These are phyloP conservation scores for Neofelis nebulosa DNA, from an alignment of 2,113 vertebrate genomes.

Conservation along the genomic window DNA sequence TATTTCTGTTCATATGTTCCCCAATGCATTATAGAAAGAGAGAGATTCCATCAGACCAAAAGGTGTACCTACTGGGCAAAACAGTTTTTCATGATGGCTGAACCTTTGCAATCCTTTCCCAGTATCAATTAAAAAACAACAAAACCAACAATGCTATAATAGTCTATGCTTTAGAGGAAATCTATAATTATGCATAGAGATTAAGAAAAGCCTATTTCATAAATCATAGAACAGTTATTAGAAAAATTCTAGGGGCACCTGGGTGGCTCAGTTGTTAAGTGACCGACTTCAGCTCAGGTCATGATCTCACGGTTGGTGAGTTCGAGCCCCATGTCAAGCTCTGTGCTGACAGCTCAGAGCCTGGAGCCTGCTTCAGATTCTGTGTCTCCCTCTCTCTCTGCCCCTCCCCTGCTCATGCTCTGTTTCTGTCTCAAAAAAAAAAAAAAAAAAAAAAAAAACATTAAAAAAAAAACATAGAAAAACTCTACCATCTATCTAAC, in stretches of 20 bases:
- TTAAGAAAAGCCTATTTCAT: constrained; percentile 27
- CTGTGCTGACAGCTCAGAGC: too few relatives aligned
- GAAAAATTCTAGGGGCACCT: neutral
- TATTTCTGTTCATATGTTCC: neutral
- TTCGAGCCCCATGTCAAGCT: too few relatives aligned
- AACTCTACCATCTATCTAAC: neutral
- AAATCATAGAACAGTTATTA: constrained; percentile 25
- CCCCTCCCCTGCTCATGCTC: too few relatives aligned
- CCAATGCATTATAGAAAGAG: neutral
- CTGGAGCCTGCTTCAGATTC: too few relatives aligned
- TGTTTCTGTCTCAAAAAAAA: too few relatives aligned
- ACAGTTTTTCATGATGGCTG: neutral
- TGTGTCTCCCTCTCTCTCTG: too few relatives aligned
- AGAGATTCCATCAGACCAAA: neutral
- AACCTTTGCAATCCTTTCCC: neutral
- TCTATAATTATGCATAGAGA: neutral
- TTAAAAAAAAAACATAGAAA: neutral
- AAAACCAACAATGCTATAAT: neutral
- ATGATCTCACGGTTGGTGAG: too few relatives aligned
- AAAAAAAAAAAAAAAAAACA: too few relatives aligned
- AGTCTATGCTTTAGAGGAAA: constrained; percentile 17
- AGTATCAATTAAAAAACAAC: neutral
- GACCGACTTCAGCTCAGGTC: too few relatives aligned
- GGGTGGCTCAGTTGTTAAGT: too few relatives aligned
- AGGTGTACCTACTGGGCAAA: neutral